Percentiles rank a stretch among this genome's conserved stretches.
These are phyloP conservation scores for Chelonia mydas DNA, from an alignment of 2,797 vertebrate genomes.

Conservation along the genomic window DNA sequence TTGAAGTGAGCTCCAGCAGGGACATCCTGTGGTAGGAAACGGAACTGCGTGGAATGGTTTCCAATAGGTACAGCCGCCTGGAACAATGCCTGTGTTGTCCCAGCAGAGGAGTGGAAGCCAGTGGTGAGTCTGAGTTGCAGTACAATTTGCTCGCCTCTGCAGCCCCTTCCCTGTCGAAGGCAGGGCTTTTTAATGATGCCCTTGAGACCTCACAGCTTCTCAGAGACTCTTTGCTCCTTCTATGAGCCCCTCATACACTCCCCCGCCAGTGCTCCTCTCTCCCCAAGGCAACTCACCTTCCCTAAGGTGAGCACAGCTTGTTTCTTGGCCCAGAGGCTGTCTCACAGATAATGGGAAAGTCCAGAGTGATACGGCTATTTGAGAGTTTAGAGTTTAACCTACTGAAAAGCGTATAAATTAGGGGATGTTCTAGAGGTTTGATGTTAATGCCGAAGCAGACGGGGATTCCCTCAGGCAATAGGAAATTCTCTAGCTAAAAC, in stretches of 20 bases:
- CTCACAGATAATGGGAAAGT: neutral
- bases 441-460: neutral
- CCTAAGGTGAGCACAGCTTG: neutral
- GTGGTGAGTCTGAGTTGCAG: neutral
- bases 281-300: neutral
- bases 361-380: neutral
- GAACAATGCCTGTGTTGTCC: neutral
- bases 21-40: neutral
- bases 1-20: neutral
- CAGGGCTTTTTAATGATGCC: neutral
- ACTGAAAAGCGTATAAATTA: neutral
- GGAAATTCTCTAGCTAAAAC: neutral
- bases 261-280: neutral
- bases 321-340: neutral
- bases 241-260: neutral
- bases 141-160: neutral
- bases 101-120: neutral
- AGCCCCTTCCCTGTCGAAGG: neutral
- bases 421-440: neutral
- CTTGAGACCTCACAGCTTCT: neutral
- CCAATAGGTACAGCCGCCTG: neutral
- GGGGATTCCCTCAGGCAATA: neutral
- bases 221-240: neutral
- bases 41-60: neutral
- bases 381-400: neutral